Evolutionary conservation across 2,888 invertebrate genomes (phyloP), one percentile per base, ranked within the genome.

Genomic region (Sminthurinus aureus): DNA sequence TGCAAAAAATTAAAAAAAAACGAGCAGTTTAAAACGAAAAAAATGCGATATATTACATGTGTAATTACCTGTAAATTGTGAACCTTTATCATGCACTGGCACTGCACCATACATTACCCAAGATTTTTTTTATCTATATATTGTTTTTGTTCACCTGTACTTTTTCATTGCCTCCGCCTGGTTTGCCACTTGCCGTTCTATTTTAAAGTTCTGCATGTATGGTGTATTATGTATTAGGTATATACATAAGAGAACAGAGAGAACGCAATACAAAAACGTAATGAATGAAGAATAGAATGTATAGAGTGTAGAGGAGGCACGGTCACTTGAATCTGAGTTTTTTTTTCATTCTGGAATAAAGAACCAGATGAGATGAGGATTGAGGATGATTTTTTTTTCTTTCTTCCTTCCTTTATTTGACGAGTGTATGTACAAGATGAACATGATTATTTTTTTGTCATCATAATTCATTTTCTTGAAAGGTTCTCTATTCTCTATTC

Each of bases 381-480:
- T 58, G 58, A 58, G 58, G 38, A 38, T 38, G 38, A 38, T 38
- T 38, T 58, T 58, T 58, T 58, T 58, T 58, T 11, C 58, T 58
- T 11, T 58, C 9, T 6, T 38, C 6, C 38, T 6, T 38, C 6
- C 38, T 6, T 38, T 38, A 38, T 38, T 38, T 38, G 38, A 38
- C 38, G 38, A 38, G 38, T 58, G 58, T 15, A 18, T 58, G 58
- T 58, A 58, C 58, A 58, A 58, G 69, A 22, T 69, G 69, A 69
- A 69, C 22, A 69, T 20, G 20, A n/a, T 18, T 20, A 11, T 69
- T 20, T 69, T n/a, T 69, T n/a, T 69, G 69, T 69, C 22, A 12
- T 69, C 69, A 69, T 69, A n/a, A 22, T 69, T 22, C 22, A 22
- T 22, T 22, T 69, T 69, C 69, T 22, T 69, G 69, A 69, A 69